These are phyloP conservation scores for Sitta europaea DNA, from an alignment of 2,113 vertebrate genomes.

Conservation along the genomic window DNA sequence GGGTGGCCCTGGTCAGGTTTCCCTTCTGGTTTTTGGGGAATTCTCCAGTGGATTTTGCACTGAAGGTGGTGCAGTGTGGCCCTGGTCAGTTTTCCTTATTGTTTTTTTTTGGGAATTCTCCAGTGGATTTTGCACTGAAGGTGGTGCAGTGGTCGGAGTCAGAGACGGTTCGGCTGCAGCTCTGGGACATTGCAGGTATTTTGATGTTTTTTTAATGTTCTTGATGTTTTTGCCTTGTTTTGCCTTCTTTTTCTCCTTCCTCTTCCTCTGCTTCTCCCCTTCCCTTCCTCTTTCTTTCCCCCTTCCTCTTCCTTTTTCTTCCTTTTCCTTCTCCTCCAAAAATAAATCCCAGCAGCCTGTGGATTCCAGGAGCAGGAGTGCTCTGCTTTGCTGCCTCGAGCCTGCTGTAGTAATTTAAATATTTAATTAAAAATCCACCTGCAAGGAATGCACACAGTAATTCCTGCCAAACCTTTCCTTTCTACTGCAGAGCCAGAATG, in stretches of 20 bases:
- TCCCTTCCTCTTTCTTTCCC: neutral
- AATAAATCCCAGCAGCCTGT: neutral
- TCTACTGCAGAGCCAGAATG: neutral
- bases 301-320: neutral
- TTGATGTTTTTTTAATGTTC: neutral
- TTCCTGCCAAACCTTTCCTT: neutral
- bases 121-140: constrained; percentile 89
- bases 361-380: neutral
- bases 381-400: neutral
- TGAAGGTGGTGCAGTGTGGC: constrained; percentile 82
- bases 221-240: neutral
- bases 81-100: neutral
- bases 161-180: constrained; percentile 81
- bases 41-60: constrained; percentile 83
- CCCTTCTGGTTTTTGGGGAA: neutral
- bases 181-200: constrained; percentile 91
- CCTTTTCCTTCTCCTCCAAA: neutral
- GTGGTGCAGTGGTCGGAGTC: constrained; percentile 86
- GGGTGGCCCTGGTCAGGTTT: neutral
- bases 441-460: neutral
- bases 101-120: neutral
- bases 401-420: neutral
- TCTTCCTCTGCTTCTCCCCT: too few relatives aligned
- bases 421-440: neutral
- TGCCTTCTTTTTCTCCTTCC: neutral